Evolutionary conservation across 2,113 vertebrate genomes (phyloP), one percentile per base, ranked within the genome.

Genomic region (Todiramphus chloris): DNA sequence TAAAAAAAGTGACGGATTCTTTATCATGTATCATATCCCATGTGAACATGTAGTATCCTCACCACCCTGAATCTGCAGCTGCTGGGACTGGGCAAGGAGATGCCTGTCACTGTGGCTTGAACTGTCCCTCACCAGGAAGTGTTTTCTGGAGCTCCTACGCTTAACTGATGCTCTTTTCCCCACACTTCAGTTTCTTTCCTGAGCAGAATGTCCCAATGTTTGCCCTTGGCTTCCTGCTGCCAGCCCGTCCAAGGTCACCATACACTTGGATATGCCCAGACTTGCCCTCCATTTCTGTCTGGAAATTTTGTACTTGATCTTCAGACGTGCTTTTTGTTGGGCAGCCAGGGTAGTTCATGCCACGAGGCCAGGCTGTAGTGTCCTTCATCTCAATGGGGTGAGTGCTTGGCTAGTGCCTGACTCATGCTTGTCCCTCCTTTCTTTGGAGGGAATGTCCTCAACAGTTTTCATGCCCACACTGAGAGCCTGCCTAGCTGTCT

Each of bases 271-370:
- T 64, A 77, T 51, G 16, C 30, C 16, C 28, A 39, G 56, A 44
- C 0, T 0, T 50, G 39, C 8, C 21, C 18, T 69, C 31, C 1
- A 0, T 37, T 58, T 87, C 35, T 43, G 30, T 37, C 76, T 39
- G 63, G 35, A 70, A 64, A 44, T 73, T 51, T 66, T 79, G 7
- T 31, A 37, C 76, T 50, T 70, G 70, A 70, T 10, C 31, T 48
- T 87, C 1, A 0, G 19, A 76, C 0, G 0, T n/a, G 24, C 23
- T 76, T 46, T 56, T 48, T 55, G 39, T 37, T 0, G 0, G 15
- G 63, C 50, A 87, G 48, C 15, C 27, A 50, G 70, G n/a, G 35
- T 10, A 51, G 63, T 24, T 70, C 70, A 39, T 0, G 3, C 23
- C 31, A 58, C 16, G 21, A 76, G 35, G 41, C 13, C 55, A 43